Evolutionary conservation across 2,888 invertebrate species (phyloP), one percentile per base, ranked within the genome.

Genomic region (Eudemis profundana): DNA sequence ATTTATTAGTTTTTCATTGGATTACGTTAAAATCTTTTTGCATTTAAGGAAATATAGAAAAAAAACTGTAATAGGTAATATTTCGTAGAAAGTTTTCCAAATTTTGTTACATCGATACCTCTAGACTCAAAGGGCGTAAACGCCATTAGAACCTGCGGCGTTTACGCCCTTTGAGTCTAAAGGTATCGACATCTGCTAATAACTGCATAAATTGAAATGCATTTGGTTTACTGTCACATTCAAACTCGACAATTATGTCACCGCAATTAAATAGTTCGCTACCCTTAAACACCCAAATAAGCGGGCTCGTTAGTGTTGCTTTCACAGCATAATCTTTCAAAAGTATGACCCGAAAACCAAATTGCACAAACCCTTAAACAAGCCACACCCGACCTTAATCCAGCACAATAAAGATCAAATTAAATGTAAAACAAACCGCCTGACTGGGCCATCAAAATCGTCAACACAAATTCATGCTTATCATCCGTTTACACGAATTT

Each of bases 251-350:
- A 68, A 69, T 70, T 67, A 67, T 64, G 49, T 61, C 40, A 42
- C 27, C 17, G 51, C 57, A 62, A 72, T 72, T 72, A 72, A 77
- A 77, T 71, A 74, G 74, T 71, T 67, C 69, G 71, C 70, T 70
- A 64, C 63, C 49, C 70, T 68, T 61, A 61, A 75, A 74, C 56
- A 69, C 70, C 47, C 59, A 69, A 73, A 75, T 76, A 77, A 78
- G 72, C 70, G 71, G 65, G 50, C 59, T 69, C 72, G 69, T 77
- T 74, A 74, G 70, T 69, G 72, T 68, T 68, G 50, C 71, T 69
- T 74, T 70, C 71, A 72, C 70, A 72, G 70, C 70, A 70, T 70
- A 74, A 74, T 74, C 67, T 69, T 70, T 71, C 73, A 71, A 75
- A 69, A 78, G 74, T 73, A 72, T 73, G 49, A 66, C 53, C 44